These are phyloP conservation scores for Sturnus vulgaris DNA, from an alignment of 2,113 vertebrate genomes.

Conservation along the genomic window DNA sequence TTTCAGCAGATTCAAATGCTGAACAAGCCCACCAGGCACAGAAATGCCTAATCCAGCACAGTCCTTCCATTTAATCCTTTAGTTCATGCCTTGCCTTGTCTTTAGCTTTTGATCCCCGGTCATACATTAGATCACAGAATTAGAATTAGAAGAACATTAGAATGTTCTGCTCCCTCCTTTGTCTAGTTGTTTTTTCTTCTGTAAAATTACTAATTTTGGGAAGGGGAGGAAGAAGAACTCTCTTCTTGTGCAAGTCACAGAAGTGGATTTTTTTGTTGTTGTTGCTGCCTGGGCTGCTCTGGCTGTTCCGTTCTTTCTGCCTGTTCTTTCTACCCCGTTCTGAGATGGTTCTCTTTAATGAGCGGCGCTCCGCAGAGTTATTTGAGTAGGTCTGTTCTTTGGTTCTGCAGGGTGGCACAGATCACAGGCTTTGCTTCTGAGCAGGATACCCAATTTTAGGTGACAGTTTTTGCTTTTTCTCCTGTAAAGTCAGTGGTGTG, in stretches of 20 bases:
- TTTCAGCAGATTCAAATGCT: neutral
- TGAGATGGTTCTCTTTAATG: neutral
- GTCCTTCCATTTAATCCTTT: neutral
- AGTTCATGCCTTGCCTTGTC: neutral
- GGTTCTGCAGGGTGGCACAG: neutral
- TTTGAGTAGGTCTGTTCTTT: neutral
- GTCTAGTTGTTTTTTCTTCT: neutral
- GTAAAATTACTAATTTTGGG: neutral
- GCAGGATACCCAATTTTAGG: neutral
- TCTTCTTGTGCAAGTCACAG: neutral
- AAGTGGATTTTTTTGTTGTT: neutral
- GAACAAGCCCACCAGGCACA: neutral
- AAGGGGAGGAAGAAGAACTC: neutral
- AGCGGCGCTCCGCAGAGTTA: accelerated
- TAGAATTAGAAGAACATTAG: too few relatives aligned
- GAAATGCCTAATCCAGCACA: neutral
- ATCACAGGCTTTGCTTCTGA: conserved; percentile 31
- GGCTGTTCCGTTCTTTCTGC: neutral
- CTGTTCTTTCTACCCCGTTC: neutral
- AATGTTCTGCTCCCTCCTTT: neutral
- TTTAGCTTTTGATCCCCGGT: neutral
- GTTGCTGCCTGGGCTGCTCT: neutral
- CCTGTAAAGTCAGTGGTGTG: neutral
- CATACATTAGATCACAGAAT: neutral
- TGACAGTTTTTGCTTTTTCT: neutral